A percentile compares a stretch with the other conserved stretches of the same genome.
phyloP scores from a whole-genome alignment of 1,140 invertebrate genomes.

The Apis laboriosa region DNA sequence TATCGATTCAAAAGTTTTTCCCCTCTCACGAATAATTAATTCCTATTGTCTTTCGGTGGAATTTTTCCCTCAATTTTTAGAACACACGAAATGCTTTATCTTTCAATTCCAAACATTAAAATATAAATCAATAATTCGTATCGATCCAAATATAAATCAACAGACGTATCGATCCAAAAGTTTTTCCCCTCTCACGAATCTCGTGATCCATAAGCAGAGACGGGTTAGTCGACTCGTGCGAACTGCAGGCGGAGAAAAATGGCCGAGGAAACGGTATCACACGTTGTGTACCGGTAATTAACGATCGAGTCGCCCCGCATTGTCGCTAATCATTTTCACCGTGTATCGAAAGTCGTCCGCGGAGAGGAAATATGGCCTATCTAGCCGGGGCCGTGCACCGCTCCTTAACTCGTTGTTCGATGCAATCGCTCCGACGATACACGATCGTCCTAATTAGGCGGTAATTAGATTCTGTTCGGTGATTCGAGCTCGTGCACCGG shows the following conservation, averaged over 20 bases:
- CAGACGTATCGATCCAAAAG: no score
- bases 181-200: no score
- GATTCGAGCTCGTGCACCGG: conserved; percentile 62
- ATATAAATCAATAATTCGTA: no score
- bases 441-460: conserved; percentile 72
- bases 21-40: no score
- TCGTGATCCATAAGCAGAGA: no score
- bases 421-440: conserved; percentile 66
- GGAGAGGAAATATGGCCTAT: conserved; percentile 61
- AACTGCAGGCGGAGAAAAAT: neutral
- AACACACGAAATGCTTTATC: no score
- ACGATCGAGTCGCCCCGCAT: conserved; percentile 39
- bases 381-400: conserved; percentile 28
- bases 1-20: no score
- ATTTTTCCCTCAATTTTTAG: no score
- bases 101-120: no score
- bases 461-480: conserved; percentile 71
- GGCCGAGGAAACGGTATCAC: conserved; percentile 48
- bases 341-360: conserved; percentile 62
- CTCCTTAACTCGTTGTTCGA: conserved; percentile 63
- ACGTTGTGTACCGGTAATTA: conserved; percentile 56
- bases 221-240: conserved; percentile 14
- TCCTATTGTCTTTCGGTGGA: no score
- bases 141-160: no score
- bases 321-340: conserved; percentile 65